Evolutionary conservation across 2,888 invertebrate species (phyloP), one percentile per base, ranked within the genome.

Genomic region (Mimachlamys varia): DNA sequence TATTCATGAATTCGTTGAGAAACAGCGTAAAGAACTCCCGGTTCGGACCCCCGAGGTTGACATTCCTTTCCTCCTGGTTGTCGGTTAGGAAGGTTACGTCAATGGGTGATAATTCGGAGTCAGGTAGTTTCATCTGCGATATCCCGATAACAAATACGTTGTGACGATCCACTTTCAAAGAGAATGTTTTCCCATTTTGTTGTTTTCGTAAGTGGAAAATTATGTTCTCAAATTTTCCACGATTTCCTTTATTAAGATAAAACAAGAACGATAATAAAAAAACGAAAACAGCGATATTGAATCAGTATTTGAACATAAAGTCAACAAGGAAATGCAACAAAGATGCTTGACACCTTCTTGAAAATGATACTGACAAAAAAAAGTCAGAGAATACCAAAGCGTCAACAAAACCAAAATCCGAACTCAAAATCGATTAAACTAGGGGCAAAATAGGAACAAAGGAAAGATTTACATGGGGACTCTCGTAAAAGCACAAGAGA

Each of bases 11-110:
- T 76, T 93, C 92, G 89, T 93, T 90, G 87, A 93, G 92, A 44
- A 94, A 91, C 7, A 94, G 89, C 0, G 94, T 92, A 87, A 94
- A 94, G 44, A 93, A 92, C 89, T 94, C 94, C 88, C 92, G 50
- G n/a, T 90, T 92, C 4, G 93, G 94, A n/a, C 94, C 94, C 38
- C 94, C 93, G 55, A 92, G 87, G 88, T 93, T 92, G 17, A 88
- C n/a, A 0, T 89, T 88, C 17, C 90, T 53, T 87, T 93, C 93
- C 27, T 90, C 76, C 15, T 91, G 89, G 2, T 92, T 92, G 10
- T 90, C 91, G 13, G 92, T 90, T 49, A 87, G 87, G 38, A 93
- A 92, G 17, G 88, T 55, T 0, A 93, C 91, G 13, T 91, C 93
- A 0, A 93, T 49, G 0, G 92, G 92, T 55, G 38, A 88, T 15